Base-by-base conservation (phyloP, 2,113 vertebrate genomes). In the Hippocampus guttulatus region DNA sequence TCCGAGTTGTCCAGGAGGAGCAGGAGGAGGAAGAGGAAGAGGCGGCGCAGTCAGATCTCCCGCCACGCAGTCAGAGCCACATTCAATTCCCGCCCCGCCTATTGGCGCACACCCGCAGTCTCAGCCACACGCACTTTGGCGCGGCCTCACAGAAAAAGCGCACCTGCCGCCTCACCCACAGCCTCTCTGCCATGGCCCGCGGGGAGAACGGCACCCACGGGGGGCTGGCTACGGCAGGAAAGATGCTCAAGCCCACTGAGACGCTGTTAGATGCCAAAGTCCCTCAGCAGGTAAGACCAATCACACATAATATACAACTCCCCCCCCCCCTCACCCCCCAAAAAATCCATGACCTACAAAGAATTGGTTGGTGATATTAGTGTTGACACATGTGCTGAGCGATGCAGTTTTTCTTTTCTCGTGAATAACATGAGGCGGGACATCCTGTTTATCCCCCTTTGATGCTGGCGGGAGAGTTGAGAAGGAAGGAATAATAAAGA, bases 361-460 rank as follows among this genome's bases (percentile, higher is more conserved):
- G 8, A 55, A 23, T 5, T 27, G 55, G 25, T 12, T 2, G 1
- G 12, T 58, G 55, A 58, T 27, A 15, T 58, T 15, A 27, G n/a
- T 64, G 41, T 67, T 51, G 45, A 23, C 61, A 51, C 38, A n/a
- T 25, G 43, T 49, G 63, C n/a, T n/a, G 20, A 15, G 8, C 8
- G 70, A 21, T 51, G 76, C 23, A 51, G 40, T 65, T 72, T 66
- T 76, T 54, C 78, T 67, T 77, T 40, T 70, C 25, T 51, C 69
- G 54, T 45, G 77, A 67, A 76, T 75, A 82, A 70, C 79, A 70
- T 81, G 57, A 47, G 83, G 78, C 57, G 58, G 83, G 75, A 91
- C 76, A 87, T 93, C 91, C 90, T 89, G 89, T 90, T 92, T 90
- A 84, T 81, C 74, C 54, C 54, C 70, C 76, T 83, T 75, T 85